A percentile compares a stretch with the other conserved stretches of the same genome.
phyloP scores from a whole-genome alignment of 2,113 vertebrate species.

The Ranitomeya variabilis region DNA sequence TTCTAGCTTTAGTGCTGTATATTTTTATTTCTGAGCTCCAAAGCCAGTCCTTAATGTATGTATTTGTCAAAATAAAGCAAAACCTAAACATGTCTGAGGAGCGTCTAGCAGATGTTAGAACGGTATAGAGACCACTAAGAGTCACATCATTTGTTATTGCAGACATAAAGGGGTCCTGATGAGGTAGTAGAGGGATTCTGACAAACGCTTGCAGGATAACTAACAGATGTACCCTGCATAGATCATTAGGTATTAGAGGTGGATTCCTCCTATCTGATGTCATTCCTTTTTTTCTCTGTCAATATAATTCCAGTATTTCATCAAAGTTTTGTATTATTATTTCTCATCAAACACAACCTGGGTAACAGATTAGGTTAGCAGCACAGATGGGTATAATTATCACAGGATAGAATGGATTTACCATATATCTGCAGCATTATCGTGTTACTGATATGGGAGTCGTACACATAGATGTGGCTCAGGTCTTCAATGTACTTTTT shows the following conservation, averaged over 20 bases:
- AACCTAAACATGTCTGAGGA: conserved; percentile 25
- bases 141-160: conserved; percentile 46
- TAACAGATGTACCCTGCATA: conserved; percentile 54
- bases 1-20: not conserved
- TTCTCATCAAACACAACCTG: conserved; percentile 40
- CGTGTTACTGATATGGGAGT: not conserved
- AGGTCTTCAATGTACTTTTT: not conserved
- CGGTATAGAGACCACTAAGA: conserved; percentile 21
- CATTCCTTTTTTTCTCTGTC: conserved; percentile 24
- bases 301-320: conserved; percentile 41
- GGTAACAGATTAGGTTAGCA: conserved; percentile 27
- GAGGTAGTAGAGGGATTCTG: conserved; percentile 37
- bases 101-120: conserved; percentile 37
- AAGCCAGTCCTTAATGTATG: conserved; percentile 21
- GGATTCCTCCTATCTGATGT: conserved; percentile 51
- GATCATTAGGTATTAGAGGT: conserved; percentile 53
- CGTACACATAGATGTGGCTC: not conserved
- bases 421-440: conserved; percentile 11
- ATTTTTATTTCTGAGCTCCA: conserved; percentile 11
- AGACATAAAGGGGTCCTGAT: conserved; percentile 50
- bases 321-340: conserved; percentile 25
- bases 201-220: conserved; percentile 49
- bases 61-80: conserved; percentile 29
- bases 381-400: conserved; percentile 36
- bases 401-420: conserved; percentile 28